These are phyloP conservation scores for Hylomyscus alleni DNA, from an alignment of 2,797 vertebrate genomes.

Conservation along the genomic window DNA sequence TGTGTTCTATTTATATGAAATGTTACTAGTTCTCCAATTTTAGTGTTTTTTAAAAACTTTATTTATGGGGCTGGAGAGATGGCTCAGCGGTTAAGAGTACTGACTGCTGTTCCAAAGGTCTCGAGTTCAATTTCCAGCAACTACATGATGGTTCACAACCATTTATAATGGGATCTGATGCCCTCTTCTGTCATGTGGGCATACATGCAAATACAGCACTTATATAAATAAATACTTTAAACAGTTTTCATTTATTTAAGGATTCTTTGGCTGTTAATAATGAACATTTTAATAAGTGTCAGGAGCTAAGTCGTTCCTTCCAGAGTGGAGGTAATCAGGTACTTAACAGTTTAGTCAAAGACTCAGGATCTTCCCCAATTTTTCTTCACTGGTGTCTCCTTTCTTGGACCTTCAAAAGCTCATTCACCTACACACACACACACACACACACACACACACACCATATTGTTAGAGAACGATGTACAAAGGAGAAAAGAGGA, in stretches of 20 bases:
- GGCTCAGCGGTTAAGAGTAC: neutral
- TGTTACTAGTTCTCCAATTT: neutral
- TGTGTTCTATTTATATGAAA: slow-evolving; percentile 19
- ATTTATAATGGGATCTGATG: neutral
- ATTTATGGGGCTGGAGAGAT: neutral
- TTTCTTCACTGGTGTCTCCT: neutral
- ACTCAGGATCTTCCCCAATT: neutral
- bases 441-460: neutral
- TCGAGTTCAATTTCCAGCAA: neutral
- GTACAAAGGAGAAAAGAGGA: neutral
- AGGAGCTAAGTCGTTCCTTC: neutral
- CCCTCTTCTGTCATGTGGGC: neutral
- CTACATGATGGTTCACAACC: neutral
- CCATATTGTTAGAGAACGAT: neutral
- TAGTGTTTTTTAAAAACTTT: neutral
- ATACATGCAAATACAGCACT: neutral
- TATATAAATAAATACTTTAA: neutral
- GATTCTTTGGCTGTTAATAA: neutral
- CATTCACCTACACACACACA: neutral
- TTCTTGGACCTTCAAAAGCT: neutral
- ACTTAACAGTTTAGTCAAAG: neutral
- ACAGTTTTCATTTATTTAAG: neutral
- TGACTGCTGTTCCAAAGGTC: neutral
- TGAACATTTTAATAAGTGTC: neutral
- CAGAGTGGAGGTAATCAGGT: neutral